Evolutionary conservation across 2,113 vertebrate species (phyloP).

Genomic region (Cinclus mexicanus): DNA sequence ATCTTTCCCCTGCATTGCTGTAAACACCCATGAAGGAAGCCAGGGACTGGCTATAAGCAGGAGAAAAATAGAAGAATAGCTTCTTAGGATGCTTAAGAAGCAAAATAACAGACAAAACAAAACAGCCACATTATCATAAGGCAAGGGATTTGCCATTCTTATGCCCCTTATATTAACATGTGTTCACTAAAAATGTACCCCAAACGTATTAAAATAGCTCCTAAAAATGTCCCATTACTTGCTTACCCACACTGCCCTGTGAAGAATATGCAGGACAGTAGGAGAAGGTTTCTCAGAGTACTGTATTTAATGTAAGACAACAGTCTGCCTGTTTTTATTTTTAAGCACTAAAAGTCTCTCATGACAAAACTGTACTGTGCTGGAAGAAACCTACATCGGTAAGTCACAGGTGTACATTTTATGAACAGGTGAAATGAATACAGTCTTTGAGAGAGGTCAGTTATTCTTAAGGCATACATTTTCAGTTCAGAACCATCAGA

Average conservation of each 20-base stretch:
- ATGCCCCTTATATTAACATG: background rate
- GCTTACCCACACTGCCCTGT: background rate
- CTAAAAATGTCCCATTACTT: background rate
- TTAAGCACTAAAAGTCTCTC: background rate
- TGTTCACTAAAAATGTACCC: background rate
- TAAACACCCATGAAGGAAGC: background rate
- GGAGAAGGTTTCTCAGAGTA: background rate
- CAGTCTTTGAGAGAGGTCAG: background rate
- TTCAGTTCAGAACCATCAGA: background rate
- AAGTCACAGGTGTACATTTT: constrained; percentile 7
- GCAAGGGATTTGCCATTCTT: background rate
- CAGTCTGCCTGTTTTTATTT: background rate
- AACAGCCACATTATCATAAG: background rate
- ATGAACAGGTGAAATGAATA: background rate
- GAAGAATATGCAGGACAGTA: background rate
- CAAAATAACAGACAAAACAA: background rate
- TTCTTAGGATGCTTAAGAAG: background rate
- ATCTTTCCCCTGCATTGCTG: background rate
- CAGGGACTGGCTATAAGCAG: background rate
- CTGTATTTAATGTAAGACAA: background rate
- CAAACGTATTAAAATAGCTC: background rate
- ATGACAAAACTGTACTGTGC: background rate
- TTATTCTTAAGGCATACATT: background rate
- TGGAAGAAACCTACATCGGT: background rate
- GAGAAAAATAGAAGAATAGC: background rate